Evolutionary conservation across 2,797 vertebrate species (phyloP), one percentile per base, ranked within the genome.

Genomic region (Micromesistius poutassou): DNA sequence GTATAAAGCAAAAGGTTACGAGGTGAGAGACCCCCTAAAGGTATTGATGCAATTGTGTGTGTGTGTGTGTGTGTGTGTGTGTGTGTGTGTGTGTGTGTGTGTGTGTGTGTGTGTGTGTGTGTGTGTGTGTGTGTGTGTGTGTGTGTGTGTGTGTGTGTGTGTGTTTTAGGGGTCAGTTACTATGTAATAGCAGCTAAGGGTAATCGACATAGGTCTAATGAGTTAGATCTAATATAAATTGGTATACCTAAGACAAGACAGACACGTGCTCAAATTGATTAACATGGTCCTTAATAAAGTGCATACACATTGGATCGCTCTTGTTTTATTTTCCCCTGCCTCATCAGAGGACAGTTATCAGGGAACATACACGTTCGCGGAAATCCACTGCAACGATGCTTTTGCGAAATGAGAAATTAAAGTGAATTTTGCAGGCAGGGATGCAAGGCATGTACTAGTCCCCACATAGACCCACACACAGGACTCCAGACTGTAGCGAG

Each of bases 401-500:
- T 55, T 19, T 55, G 3, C 19, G 4, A 55, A 5, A n/a, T 62
- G 55, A 68, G 62, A 68, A 68, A 68, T 28, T 2, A 68, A 68
- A 68, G n/a, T 68, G 9, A 68, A 9, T 12, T 28, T 19, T 68
- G 62, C n/a, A 68, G n/a, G 62, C n/a, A 68, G 62, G 62, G 62
- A 68, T 28, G 55, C 55, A 7, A 25, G 22, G 55, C 55, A 16
- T 25, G 55, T 8, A 25, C 22, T 16, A 4, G 10, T 25, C 25
- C 68, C 55, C 19, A 19, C 42, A 16, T 16, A 46, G 42, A 46
- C 42, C 42, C 16, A 5, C 3, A n/a, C 22, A 25, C 55, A 68
- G 55, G 22, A 30, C 31, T 36, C 33, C 22, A 35, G 78, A 76
- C 80, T 72, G 78, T 50, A 62, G 72, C 70, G 62, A 82, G 81